A percentile compares a stretch with the other conserved stretches of the same genome.
phyloP scores from a whole-genome alignment of 2,888 invertebrate species.

The Heteromurus nitidus region DNA sequence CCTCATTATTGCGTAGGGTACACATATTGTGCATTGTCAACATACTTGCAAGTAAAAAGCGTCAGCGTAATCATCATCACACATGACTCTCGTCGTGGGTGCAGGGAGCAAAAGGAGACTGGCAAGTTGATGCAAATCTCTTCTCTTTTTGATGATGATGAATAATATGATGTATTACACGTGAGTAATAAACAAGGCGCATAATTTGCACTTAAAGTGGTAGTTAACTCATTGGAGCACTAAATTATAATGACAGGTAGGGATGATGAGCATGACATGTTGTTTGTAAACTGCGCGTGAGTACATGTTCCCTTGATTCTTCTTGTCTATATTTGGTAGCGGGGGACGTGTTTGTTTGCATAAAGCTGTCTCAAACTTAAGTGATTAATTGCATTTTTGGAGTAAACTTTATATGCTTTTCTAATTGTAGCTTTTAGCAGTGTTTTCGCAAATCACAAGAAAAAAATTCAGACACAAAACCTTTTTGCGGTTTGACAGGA shows the following conservation, averaged over 20 bases:
- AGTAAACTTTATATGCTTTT: not conserved
- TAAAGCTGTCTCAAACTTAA: conserved; percentile 46
- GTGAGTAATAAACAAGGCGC: conserved; percentile 49
- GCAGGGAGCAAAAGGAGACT: not conserved
- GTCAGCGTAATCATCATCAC: not conserved
- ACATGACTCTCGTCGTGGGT: not conserved
- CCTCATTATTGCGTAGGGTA: not conserved
- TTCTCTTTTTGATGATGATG: conserved; percentile 11
- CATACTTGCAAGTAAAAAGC: not conserved
- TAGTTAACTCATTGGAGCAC: conserved; percentile 58
- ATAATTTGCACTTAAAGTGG: conserved; percentile 64
- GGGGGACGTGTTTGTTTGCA: conserved; percentile 48
- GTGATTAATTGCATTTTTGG: conserved; percentile 48
- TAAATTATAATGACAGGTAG: conserved; percentile 60
- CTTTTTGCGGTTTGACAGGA: too few relatives aligned
- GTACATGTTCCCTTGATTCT: conserved; percentile 1
- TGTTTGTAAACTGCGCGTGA: conserved; percentile 38
- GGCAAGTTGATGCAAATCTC: conserved; percentile 7
- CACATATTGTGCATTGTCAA: not conserved
- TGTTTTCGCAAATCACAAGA: too few relatives aligned
- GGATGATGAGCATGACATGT: conserved; percentile 53
- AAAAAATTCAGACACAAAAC: too few relatives aligned
- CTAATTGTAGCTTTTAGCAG: not conserved
- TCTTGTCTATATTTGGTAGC: conserved; percentile 54
- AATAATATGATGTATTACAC: conserved; percentile 51